Base-by-base conservation (phyloP, 2,797 vertebrate species). In the Spatula versicolor region DNA sequence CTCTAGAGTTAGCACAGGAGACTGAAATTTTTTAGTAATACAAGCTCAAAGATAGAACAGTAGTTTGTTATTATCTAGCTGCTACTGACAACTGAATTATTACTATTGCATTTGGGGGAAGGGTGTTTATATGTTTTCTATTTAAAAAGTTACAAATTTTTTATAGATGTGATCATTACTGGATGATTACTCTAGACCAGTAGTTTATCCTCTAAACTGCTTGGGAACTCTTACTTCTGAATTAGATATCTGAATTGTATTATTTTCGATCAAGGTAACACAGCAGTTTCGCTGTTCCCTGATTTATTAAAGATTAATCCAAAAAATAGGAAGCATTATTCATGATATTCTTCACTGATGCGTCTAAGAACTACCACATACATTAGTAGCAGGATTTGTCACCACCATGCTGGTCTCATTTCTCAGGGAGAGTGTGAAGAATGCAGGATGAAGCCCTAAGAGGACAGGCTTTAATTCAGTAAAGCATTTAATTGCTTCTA, bases 181-280 rank as follows among this genome's bases (percentile, higher is more conserved):
- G 28, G 21, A 33, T 73, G 23, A 62, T 90, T 90, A 76, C 26
- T 75, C 33, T 63, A 25, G 50, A 35, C 7, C 35, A 82, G 43
- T 41, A 72, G 52, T 62, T 84, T 75, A 74, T 63, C 22, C 37
- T 63, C 54, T 45, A 81, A 67, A 41, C 35, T 84, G 37, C 33
- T 56, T 73, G 73, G 48, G 26, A 93, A 28, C 50, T 58, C 50
- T n/a, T 88, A 77, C 30, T 14, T 64, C 50, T 68, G 0, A 20
- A 79, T 62, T 92, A 41, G 26, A 5, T 13, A 14, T 1, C 15
- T 35, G 31, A 78, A 75, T 11, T 35, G 14, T 31, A 26, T 55
- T 72, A 83, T 91, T 92, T 92, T 86, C 87, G 33, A 64, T 71
- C 64, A 91, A 95, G 76, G 79, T 89, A 86, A 91, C 9, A 21